phyloP scores from a whole-genome alignment of 1,140 invertebrate genomes.

The Sarcophaga bullata region DNA sequence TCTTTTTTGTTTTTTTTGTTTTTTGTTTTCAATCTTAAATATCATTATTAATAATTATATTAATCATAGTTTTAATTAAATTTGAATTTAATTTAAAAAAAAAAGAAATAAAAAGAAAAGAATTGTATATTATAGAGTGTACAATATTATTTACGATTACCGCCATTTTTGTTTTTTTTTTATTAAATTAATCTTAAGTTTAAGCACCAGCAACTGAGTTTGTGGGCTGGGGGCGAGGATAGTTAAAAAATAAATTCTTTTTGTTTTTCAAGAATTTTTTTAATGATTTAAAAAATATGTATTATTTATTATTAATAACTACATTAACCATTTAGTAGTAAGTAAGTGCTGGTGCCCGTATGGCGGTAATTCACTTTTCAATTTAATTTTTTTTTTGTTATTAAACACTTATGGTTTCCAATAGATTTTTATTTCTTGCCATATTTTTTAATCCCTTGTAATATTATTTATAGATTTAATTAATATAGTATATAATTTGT shows the following conservation, averaged over 20 bases:
- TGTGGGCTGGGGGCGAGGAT: no score
- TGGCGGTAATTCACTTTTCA: neutral
- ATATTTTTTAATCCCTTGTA: conserved; percentile 31
- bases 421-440: neutral
- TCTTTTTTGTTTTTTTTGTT: no score
- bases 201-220: conserved; percentile 26
- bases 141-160: conserved; percentile 29
- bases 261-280: no score
- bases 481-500: conserved; percentile 14
- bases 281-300: neutral
- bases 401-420: neutral
- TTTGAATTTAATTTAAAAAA: no score
- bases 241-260: no score
- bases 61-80: conserved; percentile 33
- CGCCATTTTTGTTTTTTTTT: conserved; percentile 26
- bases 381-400: conserved; percentile 21
- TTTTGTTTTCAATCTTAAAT: conserved; percentile 35
- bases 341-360: neutral
- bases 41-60: conserved; percentile 38
- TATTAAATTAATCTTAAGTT: conserved; percentile 30
- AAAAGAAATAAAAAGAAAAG: neutral
- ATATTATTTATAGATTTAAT: conserved; percentile 27
- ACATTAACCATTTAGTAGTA: neutral
- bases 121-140: neutral
- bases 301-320: neutral